A percentile compares a stretch with the other conserved stretches of the same genome.
These are phyloP conservation scores for Onthophagus taurus DNA, from an alignment of 1,140 invertebrate species.

Conservation along the genomic window DNA sequence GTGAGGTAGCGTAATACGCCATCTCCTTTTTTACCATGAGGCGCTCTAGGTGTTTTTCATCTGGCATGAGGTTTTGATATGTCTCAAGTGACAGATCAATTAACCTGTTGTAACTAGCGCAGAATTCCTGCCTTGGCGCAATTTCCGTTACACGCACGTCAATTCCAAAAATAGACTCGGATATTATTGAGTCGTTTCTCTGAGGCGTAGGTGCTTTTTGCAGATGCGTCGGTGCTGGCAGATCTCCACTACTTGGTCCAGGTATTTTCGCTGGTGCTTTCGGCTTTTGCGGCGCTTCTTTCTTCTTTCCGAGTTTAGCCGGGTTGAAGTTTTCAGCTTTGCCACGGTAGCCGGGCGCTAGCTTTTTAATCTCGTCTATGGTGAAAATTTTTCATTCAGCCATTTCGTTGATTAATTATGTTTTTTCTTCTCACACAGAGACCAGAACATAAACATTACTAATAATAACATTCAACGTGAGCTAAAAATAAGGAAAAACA, in stretches of 20 bases:
- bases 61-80: conserved; percentile 10
- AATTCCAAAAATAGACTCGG: conserved; percentile 19
- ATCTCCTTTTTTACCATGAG: conserved; percentile 12
- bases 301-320: conserved; percentile 18
- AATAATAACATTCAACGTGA: too few species aligned
- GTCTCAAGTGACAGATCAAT: conserved; percentile 14
- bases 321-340: conserved; percentile 24
- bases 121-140: conserved; percentile 17
- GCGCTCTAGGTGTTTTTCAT: conserved; percentile 18
- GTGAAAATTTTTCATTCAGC: neutral
- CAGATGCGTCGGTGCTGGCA: conserved; percentile 12
- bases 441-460: too few species aligned
- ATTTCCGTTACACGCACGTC: conserved; percentile 19
- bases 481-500: too few species aligned
- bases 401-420: neutral
- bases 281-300: neutral
- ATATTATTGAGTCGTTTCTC: conserved; percentile 20
- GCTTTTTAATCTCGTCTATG: conserved; percentile 21
- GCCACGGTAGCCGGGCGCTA: conserved; percentile 20
- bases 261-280: neutral
- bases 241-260: too few species aligned
- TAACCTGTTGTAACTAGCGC: conserved; percentile 10
- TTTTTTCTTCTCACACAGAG: conserved; percentile 1
- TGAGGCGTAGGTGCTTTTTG: conserved; percentile 14
- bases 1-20: conserved; percentile 16